A percentile compares a stretch with the other conserved stretches of the same genome.
Conservation (phyloP, 1,140 invertebrate genomes). For the Contarinia nasturtii region DNA sequence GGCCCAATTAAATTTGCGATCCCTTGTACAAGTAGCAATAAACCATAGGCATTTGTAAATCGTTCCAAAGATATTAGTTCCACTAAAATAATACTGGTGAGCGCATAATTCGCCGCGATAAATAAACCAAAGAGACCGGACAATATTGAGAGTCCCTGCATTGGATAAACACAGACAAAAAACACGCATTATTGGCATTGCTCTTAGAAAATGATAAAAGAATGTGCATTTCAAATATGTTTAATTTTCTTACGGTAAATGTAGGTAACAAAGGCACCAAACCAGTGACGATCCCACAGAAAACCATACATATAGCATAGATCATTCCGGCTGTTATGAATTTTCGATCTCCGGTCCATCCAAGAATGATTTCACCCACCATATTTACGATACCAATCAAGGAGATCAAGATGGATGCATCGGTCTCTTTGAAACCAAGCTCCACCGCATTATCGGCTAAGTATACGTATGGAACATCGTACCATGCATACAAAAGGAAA, state of each 20-base stretch:
- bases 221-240: background rate
- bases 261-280: slow-evolving; percentile 39
- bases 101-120: slow-evolving; percentile 72
- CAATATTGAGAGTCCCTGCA: slow-evolving; percentile 30
- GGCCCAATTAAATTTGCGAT: slow-evolving; percentile 73
- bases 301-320: slow-evolving; percentile 57
- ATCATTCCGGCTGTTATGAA: slow-evolving; percentile 53
- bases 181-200: background rate
- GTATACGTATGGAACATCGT: slow-evolving; percentile 77
- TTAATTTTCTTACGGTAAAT: slow-evolving; percentile 1
- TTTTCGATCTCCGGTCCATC: slow-evolving; percentile 66
- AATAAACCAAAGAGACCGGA: slow-evolving; percentile 61
- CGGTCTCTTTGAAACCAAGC: slow-evolving; percentile 48
- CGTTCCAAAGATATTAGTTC: slow-evolving; percentile 67
- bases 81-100: slow-evolving; percentile 71
- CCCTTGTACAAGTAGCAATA: slow-evolving; percentile 72
- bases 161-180: background rate
- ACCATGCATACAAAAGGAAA: slow-evolving; percentile 72
- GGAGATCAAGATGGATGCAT: slow-evolving; percentile 62
- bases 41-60: slow-evolving; percentile 78
- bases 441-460: slow-evolving; percentile 54
- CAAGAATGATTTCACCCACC: slow-evolving; percentile 68
- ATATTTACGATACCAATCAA: slow-evolving; percentile 74
- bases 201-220: background rate
- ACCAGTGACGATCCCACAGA: slow-evolving; percentile 50